phyloP scores from a whole-genome alignment of 2,888 invertebrate genomes.

The Ormyrus labotus region DNA sequence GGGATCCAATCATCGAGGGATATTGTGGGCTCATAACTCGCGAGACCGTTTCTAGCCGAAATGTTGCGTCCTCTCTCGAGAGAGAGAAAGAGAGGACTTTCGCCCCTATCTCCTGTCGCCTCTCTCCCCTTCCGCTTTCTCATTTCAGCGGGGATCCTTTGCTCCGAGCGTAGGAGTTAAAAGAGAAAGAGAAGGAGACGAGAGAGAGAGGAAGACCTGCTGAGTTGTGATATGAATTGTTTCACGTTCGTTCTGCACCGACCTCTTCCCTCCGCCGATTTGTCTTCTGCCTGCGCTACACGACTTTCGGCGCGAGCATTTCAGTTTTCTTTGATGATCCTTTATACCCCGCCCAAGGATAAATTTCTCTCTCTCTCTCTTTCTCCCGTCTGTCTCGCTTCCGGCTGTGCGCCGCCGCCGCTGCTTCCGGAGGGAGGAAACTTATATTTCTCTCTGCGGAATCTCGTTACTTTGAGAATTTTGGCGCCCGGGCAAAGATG shows the following conservation, averaged over 20 bases:
- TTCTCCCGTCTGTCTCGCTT: no score
- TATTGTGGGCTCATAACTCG: conserved; percentile 69
- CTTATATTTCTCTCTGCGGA: background rate
- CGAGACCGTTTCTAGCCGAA: conserved; percentile 60
- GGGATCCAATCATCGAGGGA: conserved; percentile 69
- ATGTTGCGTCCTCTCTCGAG: conserved; percentile 61
- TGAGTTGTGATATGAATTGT: conserved; percentile 64
- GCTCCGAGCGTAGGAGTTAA: background rate
- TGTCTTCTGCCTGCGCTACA: background rate
- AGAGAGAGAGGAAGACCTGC: conserved; percentile 44
- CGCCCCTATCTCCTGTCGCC: conserved; percentile 6
- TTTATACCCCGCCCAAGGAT: conserved; percentile 9
- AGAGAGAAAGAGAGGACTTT: background rate
- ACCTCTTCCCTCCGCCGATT: conserved; percentile 21
- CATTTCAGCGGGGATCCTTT: conserved; percentile 15
- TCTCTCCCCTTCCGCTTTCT: conserved; percentile 26
- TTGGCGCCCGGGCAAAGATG: background rate
- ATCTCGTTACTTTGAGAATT: conserved; percentile 22
- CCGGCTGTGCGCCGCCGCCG: no score
- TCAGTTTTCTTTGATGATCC: conserved; percentile 42
- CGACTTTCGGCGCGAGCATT: background rate
- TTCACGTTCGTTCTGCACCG: conserved; percentile 58
- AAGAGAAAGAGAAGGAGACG: conserved; percentile 1
- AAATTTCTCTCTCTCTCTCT: background rate
- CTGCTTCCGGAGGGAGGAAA: no score